Evolutionary conservation across 2,113 vertebrate genomes (phyloP).

Genomic region (Cynopterus brachyotis): DNA sequence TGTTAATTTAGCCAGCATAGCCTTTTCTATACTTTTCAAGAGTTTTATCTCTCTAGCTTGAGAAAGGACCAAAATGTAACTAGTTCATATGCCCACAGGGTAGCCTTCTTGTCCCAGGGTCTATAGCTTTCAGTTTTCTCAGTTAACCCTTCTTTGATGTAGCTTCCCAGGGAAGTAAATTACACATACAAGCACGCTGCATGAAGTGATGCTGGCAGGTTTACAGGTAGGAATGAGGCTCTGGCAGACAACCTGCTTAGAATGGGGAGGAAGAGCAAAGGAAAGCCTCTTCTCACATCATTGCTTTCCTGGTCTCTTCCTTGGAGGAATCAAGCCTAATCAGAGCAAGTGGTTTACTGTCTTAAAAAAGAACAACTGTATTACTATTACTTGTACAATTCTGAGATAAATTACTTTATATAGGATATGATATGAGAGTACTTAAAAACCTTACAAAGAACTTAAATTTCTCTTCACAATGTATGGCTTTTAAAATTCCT

Average conservation of each 20-base stretch:
- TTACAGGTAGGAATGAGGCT: neutral
- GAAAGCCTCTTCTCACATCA: neutral
- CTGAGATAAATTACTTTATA: neutral
- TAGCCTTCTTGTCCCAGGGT: neutral
- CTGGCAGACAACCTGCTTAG: conserved; percentile 18
- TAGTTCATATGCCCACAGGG: neutral
- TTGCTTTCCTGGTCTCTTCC: neutral
- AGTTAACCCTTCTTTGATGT: neutral
- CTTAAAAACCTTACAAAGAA: neutral
- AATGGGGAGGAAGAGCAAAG: neutral
- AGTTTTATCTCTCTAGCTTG: neutral
- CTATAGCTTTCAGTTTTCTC: conserved; percentile 52
- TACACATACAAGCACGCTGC: neutral
- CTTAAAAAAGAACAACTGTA: neutral
- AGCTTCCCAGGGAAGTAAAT: conserved; percentile 41
- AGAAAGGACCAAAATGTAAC: conserved; percentile 44
- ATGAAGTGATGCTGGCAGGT: neutral
- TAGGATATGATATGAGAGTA: neutral
- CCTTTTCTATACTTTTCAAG: neutral
- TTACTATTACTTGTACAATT: neutral
- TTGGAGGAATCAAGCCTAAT: neutral
- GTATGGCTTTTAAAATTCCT: neutral
- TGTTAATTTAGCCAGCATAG: neutral
- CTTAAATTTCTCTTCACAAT: neutral
- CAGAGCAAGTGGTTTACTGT: neutral